These are phyloP conservation scores for Sinocyclocheilus rhinocerous DNA, from an alignment of 2,113 vertebrate species.

Conservation along the genomic window DNA sequence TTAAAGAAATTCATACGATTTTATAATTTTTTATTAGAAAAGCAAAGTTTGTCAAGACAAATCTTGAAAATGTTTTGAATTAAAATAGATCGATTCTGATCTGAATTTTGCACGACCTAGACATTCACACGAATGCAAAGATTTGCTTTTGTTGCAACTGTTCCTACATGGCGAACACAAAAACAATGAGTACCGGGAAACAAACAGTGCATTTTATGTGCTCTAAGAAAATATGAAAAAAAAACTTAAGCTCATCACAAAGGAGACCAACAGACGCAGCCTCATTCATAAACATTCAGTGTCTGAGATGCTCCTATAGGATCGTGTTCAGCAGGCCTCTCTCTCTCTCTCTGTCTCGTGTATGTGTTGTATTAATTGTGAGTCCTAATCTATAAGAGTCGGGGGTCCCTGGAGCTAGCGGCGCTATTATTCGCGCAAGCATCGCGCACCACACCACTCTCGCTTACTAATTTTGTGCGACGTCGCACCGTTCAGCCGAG, in stretches of 20 bases:
- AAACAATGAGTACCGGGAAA: constrained; percentile 28
- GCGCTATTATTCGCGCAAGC: constrained; percentile 57
- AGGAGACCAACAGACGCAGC: constrained; percentile 24
- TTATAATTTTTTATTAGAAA: background rate
- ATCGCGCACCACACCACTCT: constrained; percentile 26
- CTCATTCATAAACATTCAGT: constrained; percentile 34
- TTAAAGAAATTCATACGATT: background rate
- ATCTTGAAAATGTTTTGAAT: background rate
- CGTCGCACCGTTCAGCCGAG: constrained; percentile 37
- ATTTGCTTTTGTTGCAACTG: constrained; percentile 19
- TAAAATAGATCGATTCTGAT: background rate
- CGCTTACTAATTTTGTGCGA: constrained; percentile 55
- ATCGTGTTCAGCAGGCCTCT: constrained; percentile 32
- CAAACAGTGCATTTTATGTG: constrained; percentile 19
- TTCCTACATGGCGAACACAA: background rate
- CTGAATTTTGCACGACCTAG: background rate
- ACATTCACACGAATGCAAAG: constrained; percentile 28
- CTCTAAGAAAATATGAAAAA: background rate
- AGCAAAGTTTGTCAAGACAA: background rate
- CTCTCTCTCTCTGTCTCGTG: constrained; percentile 2
- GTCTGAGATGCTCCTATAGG: constrained; percentile 48
- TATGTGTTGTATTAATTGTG: constrained; percentile 60
- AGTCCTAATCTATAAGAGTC: constrained; percentile 54
- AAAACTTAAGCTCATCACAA: constrained; percentile 27
- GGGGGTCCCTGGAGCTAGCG: constrained; percentile 44